Conservation (phyloP, 2,888 invertebrate species). For the Syrista parreyssii region DNA sequence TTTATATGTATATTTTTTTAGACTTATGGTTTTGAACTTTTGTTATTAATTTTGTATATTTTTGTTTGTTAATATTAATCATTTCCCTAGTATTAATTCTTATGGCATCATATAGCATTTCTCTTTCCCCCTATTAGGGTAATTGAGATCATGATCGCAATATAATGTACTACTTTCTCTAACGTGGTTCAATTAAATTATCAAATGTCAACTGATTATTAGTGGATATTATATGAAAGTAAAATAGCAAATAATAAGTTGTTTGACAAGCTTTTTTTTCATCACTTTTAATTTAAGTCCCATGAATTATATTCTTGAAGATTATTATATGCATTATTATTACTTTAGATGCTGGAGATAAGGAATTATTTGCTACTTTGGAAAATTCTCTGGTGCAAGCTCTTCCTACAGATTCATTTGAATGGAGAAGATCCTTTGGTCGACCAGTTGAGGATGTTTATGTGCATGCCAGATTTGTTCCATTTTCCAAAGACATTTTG, state of each 20-base stretch:
- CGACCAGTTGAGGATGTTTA: constrained; percentile 86
- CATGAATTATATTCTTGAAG: not conserved
- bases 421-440: constrained; percentile 93
- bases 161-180: not conserved
- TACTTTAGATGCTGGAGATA: constrained; percentile 82
- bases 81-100: not conserved
- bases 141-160: not conserved
- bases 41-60: not conserved
- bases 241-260: constrained; percentile 5
- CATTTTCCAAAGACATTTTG: constrained; percentile 80
- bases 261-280: constrained; percentile 38
- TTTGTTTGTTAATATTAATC: not conserved
- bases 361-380: constrained; percentile 85
- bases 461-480: constrained; percentile 83
- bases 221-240: constrained; percentile 3
- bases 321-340: not conserved
- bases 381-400: constrained; percentile 82
- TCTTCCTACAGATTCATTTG: constrained; percentile 87
- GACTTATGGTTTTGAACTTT: not conserved
- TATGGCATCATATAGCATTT: not conserved
- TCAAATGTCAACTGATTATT: not conserved
- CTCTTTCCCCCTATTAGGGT: not conserved
- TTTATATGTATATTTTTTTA: constrained; percentile 8
- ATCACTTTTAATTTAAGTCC: not conserved
- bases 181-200: not conserved